These are phyloP conservation scores for Mycteria americana DNA, from an alignment of 2,797 vertebrate species.

Conservation along the genomic window DNA sequence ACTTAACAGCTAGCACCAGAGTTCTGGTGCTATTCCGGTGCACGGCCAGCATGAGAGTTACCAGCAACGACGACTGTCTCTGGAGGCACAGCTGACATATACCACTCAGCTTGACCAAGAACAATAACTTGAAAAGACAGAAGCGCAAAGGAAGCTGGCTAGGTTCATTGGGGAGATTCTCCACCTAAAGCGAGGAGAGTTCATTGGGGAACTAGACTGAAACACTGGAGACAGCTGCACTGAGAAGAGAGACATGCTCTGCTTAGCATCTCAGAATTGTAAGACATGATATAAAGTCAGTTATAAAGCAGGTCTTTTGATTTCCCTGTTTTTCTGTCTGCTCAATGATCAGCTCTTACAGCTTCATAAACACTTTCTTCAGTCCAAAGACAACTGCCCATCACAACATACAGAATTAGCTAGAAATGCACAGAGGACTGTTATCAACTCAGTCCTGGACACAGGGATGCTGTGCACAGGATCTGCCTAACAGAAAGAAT, in stretches of 20 bases:
- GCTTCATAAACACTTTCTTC: neutral
- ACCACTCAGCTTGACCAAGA: neutral
- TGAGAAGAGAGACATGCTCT: neutral
- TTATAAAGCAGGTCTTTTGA: neutral
- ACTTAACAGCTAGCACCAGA: neutral
- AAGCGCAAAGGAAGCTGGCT: neutral
- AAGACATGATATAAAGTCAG: neutral
- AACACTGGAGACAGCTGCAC: neutral
- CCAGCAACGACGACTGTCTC: neutral
- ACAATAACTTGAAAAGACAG: neutral
- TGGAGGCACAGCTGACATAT: neutral
- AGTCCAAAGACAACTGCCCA: neutral
- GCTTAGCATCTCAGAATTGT: neutral
- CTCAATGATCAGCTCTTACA: neutral
- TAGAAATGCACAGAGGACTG: neutral
- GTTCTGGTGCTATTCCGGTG: neutral
- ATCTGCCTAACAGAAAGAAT: neutral
- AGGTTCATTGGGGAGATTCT: neutral
- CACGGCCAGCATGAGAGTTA: accelerated
- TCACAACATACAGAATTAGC: neutral
- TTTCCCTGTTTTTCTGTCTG: neutral
- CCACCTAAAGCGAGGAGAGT: neutral
- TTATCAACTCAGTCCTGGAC: neutral
- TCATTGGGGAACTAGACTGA: neutral
- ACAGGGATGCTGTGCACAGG: neutral